These are phyloP conservation scores for Synergus laeviventris DNA, from an alignment of 2,888 invertebrate genomes.

Conservation along the genomic window DNA sequence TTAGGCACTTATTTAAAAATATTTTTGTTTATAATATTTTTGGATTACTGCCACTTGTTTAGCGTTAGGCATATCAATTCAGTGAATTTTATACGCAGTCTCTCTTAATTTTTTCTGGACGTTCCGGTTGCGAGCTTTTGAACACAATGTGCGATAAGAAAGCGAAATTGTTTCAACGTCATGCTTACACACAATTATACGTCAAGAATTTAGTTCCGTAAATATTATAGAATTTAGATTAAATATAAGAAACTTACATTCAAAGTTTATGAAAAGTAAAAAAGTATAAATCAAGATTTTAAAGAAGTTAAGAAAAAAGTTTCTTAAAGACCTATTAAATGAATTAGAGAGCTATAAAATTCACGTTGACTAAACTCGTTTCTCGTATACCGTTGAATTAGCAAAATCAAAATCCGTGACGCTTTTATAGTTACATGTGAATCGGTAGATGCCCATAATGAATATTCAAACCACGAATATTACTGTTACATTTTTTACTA, in stretches of 20 bases:
- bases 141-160: slow-evolving; percentile 33
- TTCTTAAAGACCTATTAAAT: not conserved
- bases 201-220: not conserved
- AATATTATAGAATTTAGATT: not conserved
- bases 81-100: not conserved
- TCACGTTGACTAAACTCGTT: not conserved
- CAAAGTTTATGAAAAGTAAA: not conserved
- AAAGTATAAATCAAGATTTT: no score
- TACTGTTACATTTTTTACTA: slow-evolving; percentile 30
- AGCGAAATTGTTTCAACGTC: slow-evolving; percentile 21
- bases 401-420: slow-evolving; percentile 21
- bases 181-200: slow-evolving; percentile 9
- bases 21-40: not conserved
- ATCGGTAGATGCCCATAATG: slow-evolving; percentile 25
- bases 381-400: not conserved
- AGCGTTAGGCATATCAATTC: not conserved
- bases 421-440: slow-evolving; percentile 4
- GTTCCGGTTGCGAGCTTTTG: slow-evolving; percentile 30
- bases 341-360: not conserved
- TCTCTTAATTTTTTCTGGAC: slow-evolving; percentile 6
- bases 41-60: not conserved
- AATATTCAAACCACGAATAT: slow-evolving; percentile 21
- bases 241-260: not conserved
- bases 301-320: not conserved
- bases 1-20: not conserved